A percentile compares a stretch with the other conserved stretches of the same genome.
Evolutionary conservation across 2,888 invertebrate species (phyloP).

Genomic region (Dione vanillae): DNA sequence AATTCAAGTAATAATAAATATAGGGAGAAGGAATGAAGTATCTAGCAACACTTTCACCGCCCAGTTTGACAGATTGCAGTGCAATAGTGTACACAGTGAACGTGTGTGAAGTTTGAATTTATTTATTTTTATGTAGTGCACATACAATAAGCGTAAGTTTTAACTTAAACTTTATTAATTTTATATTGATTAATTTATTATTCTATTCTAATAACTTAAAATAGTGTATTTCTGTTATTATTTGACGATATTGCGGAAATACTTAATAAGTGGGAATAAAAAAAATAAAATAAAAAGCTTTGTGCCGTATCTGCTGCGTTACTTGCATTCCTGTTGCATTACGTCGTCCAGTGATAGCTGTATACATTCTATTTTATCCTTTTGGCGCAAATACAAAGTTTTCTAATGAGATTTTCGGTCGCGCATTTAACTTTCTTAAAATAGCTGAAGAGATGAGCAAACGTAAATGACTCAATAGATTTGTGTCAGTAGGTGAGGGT

Average conservation of each 20-base stretch:
- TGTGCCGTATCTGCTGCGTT: slow-evolving; percentile 68
- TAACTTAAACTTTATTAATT: slow-evolving; percentile 62
- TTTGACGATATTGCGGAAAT: slow-evolving; percentile 64
- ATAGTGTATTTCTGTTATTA: slow-evolving; percentile 40
- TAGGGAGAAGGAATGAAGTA: slow-evolving; percentile 30
- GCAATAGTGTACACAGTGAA: slow-evolving; percentile 74
- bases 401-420: slow-evolving; percentile 48
- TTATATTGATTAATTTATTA: slow-evolving; percentile 48
- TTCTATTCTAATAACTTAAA: slow-evolving; percentile 34
- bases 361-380: slow-evolving; percentile 52
- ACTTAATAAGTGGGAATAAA: slow-evolving; percentile 63
- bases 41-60: slow-evolving; percentile 61
- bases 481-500: slow-evolving; percentile 81
- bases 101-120: slow-evolving; percentile 72
- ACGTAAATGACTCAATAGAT: slow-evolving; percentile 64
- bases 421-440: slow-evolving; percentile 63
- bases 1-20: background rate
- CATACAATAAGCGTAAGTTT: slow-evolving; percentile 72
- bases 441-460: slow-evolving; percentile 69
- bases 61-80: slow-evolving; percentile 76
- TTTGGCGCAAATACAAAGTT: slow-evolving; percentile 60
- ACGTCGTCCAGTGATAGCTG: slow-evolving; percentile 64
- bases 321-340: slow-evolving; percentile 76
- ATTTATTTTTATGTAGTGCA: slow-evolving; percentile 77
- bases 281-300: slow-evolving; percentile 71